Evolutionary conservation across 2,888 invertebrate genomes (phyloP), one percentile per base, ranked within the genome.

Genomic region (Scelioninae gen. 2): DNA sequence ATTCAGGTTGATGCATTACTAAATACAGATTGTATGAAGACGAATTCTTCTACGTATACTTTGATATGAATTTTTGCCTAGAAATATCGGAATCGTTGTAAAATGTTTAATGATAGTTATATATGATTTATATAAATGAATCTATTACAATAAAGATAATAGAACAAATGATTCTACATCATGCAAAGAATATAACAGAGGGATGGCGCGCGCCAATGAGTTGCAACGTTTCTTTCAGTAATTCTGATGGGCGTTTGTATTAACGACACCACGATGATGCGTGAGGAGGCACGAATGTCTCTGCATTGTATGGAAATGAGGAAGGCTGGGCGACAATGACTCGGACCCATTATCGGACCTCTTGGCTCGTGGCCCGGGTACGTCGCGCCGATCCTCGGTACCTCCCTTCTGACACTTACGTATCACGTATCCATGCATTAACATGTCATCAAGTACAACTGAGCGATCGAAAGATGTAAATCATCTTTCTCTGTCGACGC

Each of bases 251-350:
- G 81, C 81, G 80, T 80, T 76, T 78, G 76, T 80, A 83, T 83
- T 82, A 83, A 84, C 83, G 81, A 83, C 80, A 81, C 78, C 79
- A 79, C 78, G 80, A 82, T 81, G 82, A 81, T 80, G 78, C 74
- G 63, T 74, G 73, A 74, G 71, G 77, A 71, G 57, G 79, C 80
- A 79, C 78, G 79, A 81, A 79, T 84, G 81, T 82, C 82, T 82
- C 80, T 76, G 82, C 80, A 85, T 85, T 85, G 85, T 85, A 85
- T 85, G 85, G 81, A 85, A 84, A 85, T 85, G 82, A 85, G 84
- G 81, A 84, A 84, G 85, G 85, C 85, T 82, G 83, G 84, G 84
- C 84, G 84, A 84, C 85, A 84, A 84, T 85, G 85, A 85, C 84
- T 85, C 72, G 75, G 71, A 64, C 48, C 64, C 71, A 72, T 72